These are phyloP conservation scores for Helicoverpa zea DNA, from an alignment of 1,140 invertebrate genomes.

Conservation along the genomic window DNA sequence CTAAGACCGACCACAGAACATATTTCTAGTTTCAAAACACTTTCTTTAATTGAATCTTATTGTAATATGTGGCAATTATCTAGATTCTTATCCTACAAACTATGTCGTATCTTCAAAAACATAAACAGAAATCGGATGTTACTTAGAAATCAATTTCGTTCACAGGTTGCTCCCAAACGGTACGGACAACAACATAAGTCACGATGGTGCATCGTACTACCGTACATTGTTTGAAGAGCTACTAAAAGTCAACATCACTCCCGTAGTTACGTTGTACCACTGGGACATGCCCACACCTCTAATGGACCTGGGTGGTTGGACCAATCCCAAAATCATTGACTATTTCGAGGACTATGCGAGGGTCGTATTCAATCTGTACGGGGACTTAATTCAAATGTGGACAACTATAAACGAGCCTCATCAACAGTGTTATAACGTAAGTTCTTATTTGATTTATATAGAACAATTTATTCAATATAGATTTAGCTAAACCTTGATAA, in stretches of 20 bases:
- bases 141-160: not conserved
- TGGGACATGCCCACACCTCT: slow-evolving; percentile 88
- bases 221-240: slow-evolving; percentile 88
- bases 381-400: slow-evolving; percentile 88
- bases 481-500: not conserved
- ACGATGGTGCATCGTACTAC: slow-evolving; percentile 89
- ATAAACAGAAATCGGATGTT: no score
- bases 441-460: slow-evolving; percentile 35
- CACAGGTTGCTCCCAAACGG: slow-evolving; percentile 87
- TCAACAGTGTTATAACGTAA: slow-evolving; percentile 78
- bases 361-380: slow-evolving; percentile 88
- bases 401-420: slow-evolving; percentile 87
- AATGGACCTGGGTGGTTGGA: slow-evolving; percentile 89
- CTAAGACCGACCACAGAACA: no score
- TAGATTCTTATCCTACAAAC: no score
- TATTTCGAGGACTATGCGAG: slow-evolving; percentile 89
- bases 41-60: no score
- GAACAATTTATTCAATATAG: not conserved
- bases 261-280: slow-evolving; percentile 88
- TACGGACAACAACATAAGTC: slow-evolving; percentile 85
- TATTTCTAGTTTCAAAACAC: no score
- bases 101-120: no score
- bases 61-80: no score
- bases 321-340: slow-evolving; percentile 87
- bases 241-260: slow-evolving; percentile 85